Evolutionary conservation across 2,113 vertebrate species (phyloP).

Genomic region (Pristiophorus japonicus): DNA sequence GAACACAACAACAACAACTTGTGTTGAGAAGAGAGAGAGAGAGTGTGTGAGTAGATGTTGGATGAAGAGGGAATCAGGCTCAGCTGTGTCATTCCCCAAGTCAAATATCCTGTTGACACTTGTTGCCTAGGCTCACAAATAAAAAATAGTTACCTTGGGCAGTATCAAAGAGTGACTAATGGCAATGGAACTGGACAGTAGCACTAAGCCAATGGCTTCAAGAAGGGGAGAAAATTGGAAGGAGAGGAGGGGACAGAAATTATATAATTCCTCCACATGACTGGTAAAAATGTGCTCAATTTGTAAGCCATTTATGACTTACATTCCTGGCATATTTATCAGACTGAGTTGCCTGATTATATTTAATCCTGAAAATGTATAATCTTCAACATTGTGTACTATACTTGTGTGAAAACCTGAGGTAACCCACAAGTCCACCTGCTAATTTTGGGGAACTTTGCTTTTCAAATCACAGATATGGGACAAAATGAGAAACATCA

Average conservation of each 20-base stretch:
- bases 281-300: background rate
- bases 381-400: background rate
- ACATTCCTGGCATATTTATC: background rate
- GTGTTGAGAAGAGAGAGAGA: background rate
- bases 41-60: background rate
- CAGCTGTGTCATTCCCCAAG: background rate
- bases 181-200: background rate
- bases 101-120: background rate
- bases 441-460: background rate
- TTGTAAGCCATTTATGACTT: background rate
- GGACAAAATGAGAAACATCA: background rate
- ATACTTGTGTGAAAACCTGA: background rate
- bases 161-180: background rate
- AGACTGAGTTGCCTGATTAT: background rate
- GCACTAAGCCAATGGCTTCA: no score
- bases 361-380: background rate
- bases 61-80: background rate
- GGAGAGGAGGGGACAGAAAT: background rate
- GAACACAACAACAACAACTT: no score
- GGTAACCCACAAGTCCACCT: background rate
- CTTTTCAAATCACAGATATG: background rate
- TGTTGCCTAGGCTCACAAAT: no score
- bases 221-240: background rate
- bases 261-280: background rate
- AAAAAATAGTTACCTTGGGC: background rate